Evolutionary conservation across 2,888 invertebrate species (phyloP).

Genomic region (Diloba caeruleocephala): DNA sequence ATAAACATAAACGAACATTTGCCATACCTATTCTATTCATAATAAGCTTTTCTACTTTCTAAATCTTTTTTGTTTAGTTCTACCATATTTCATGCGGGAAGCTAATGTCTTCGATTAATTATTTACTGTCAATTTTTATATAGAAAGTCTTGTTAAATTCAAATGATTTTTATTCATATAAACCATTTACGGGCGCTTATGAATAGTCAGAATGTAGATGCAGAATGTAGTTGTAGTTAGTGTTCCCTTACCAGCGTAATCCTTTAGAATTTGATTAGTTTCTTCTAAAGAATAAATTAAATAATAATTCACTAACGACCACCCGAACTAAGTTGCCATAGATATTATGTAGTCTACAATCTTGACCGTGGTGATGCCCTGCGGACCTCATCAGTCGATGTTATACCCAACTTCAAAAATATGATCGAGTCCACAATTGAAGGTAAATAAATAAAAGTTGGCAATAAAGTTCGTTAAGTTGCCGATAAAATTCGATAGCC

Average conservation of each 20-base stretch:
- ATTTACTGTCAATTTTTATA: conserved; percentile 19
- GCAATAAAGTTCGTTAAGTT: no score
- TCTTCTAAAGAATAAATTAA: no score
- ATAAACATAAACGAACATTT: conserved; percentile 16
- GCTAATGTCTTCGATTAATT: conserved; percentile 33
- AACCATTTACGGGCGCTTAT: no score
- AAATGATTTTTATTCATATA: no score
- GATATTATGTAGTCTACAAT: conserved; percentile 2
- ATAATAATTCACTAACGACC: conserved; percentile 2
- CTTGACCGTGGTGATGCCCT: no score
- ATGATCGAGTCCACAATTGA: no score
- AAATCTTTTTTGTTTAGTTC: conserved; percentile 27
- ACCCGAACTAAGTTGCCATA: conserved; percentile 6
- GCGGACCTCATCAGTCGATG: no score
- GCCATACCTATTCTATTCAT: conserved; percentile 21
- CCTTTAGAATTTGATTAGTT: background rate
- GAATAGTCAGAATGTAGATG: no score
- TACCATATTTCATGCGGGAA: conserved; percentile 29
- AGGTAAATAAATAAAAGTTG: no score
- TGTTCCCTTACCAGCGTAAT: conserved; percentile 1
- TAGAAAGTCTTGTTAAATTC: conserved; percentile 14
- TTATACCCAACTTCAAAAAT: no score
- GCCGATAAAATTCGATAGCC: no score
- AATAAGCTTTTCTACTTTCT: conserved; percentile 44
- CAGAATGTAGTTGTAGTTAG: no score